phyloP scores from a whole-genome alignment of 1,140 invertebrate species.

The Steinernema feltiae region DNA sequence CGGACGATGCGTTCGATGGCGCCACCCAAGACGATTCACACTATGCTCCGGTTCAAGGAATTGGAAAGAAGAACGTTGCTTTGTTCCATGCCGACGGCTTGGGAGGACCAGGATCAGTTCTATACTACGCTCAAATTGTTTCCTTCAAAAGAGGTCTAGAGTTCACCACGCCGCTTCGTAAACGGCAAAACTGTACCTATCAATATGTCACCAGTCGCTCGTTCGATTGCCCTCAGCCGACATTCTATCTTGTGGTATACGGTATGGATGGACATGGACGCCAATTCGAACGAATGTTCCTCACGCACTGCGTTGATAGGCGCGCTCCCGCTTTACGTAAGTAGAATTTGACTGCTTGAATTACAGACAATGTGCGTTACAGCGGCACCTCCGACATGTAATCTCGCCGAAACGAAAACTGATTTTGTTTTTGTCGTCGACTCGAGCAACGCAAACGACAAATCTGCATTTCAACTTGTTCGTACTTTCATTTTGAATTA shows the following conservation, averaged over 20 bases:
- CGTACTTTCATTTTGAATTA: no score
- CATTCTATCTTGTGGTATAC: not conserved
- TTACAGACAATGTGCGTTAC: slow-evolving; percentile 13
- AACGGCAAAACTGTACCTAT: not conserved
- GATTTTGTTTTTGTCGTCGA: slow-evolving; percentile 27
- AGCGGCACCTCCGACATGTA: slow-evolving; percentile 20
- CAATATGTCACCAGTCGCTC: not conserved
- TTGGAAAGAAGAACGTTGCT: slow-evolving; percentile 14
- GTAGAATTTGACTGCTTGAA: not conserved
- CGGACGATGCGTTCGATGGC: not conserved
- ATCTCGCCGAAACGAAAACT: slow-evolving; percentile 16
- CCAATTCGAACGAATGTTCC: not conserved
- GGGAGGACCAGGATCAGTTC: not conserved
- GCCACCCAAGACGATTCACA: slow-evolving; percentile 19
- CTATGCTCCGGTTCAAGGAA: slow-evolving; percentile 18
- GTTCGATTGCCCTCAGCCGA: not conserved
- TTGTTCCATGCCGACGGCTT: slow-evolving; percentile 26
- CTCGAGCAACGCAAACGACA: slow-evolving; percentile 17
- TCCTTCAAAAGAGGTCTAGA: not conserved
- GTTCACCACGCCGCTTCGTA: not conserved
- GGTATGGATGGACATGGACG: not conserved
- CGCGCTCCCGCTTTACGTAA: not conserved
- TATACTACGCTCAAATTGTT: not conserved
- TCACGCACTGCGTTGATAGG: not conserved
- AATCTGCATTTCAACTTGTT: slow-evolving; percentile 13